phyloP scores from a whole-genome alignment of 2,797 vertebrate genomes.

The Chromis chromis region DNA sequence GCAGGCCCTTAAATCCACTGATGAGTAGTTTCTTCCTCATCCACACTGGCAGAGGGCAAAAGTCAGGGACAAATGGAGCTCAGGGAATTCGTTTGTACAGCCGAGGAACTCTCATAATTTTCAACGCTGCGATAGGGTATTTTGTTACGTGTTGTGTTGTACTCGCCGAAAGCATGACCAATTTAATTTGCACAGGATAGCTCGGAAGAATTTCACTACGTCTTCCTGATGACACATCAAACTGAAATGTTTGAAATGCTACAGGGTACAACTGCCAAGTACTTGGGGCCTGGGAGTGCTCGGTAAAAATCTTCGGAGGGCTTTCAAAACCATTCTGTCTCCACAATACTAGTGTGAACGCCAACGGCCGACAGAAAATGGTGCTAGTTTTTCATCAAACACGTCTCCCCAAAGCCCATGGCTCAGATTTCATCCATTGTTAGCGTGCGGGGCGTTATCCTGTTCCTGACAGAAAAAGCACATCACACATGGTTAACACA shows the following conservation, averaged over 20 bases:
- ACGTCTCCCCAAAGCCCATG: conserved; percentile 44
- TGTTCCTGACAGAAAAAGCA: conserved; percentile 67
- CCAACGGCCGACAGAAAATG: conserved; percentile 41
- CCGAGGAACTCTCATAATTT: conserved; percentile 42
- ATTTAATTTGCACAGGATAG: conserved; percentile 73
- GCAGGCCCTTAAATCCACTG: conserved; percentile 54
- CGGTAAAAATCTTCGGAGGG: conserved; percentile 40
- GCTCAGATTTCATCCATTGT: conserved; percentile 71
- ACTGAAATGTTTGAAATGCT: conserved; percentile 78
- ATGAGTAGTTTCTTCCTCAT: conserved; percentile 76
- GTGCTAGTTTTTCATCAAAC: conserved; percentile 43
- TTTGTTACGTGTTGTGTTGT: conserved; percentile 66
- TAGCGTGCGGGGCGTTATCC: conserved; percentile 58
- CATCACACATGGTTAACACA: conserved; percentile 65
- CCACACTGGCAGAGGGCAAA: conserved; percentile 40
- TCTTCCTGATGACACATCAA: conserved; percentile 80
- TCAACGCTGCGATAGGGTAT: conserved; percentile 45
- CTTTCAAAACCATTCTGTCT: conserved; percentile 49
- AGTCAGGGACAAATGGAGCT: conserved; percentile 48
- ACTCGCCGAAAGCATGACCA: conserved; percentile 70
- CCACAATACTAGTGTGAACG: conserved; percentile 35
- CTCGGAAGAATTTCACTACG: conserved; percentile 58
- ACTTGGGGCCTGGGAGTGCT: conserved; percentile 23
- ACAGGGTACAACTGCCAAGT: conserved; percentile 60
- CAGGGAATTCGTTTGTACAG: conserved; percentile 48